A percentile compares a stretch with the other conserved stretches of the same genome.
Conservation (phyloP, 2,113 vertebrate genomes). For the Coracopsis vasa region DNA sequence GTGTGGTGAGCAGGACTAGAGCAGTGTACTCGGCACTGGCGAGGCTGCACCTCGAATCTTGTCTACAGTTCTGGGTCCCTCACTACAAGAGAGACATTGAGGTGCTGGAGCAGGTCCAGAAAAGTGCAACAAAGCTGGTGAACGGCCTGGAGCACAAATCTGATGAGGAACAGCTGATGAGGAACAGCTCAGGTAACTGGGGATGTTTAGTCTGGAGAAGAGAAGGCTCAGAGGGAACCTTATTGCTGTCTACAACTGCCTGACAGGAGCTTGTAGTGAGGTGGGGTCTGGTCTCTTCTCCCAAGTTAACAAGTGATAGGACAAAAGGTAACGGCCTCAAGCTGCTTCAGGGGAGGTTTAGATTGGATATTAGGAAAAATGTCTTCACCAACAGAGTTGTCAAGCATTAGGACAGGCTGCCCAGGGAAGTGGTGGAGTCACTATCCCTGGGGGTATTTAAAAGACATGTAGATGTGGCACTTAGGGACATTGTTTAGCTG, state of each 20-base stretch:
- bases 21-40: background rate
- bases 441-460: background rate
- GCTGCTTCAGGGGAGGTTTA: background rate
- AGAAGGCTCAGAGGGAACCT: background rate
- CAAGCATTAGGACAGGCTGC: background rate
- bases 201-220: background rate
- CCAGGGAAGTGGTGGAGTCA: background rate
- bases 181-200: background rate
- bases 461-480: background rate
- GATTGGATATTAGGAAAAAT: background rate
- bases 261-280: background rate
- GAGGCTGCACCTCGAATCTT: accelerated
- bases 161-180: background rate
- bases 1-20: background rate
- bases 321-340: background rate
- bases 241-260: accelerated
- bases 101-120: background rate
- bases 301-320: background rate
- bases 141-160: background rate
- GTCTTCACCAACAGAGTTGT: background rate
- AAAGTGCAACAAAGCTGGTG: background rate
- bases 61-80: background rate
- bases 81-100: background rate
- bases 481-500: background rate
- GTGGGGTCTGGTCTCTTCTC: accelerated